Evolutionary conservation across 2,113 vertebrate genomes (phyloP).

Genomic region (Nematolebias whitei): DNA sequence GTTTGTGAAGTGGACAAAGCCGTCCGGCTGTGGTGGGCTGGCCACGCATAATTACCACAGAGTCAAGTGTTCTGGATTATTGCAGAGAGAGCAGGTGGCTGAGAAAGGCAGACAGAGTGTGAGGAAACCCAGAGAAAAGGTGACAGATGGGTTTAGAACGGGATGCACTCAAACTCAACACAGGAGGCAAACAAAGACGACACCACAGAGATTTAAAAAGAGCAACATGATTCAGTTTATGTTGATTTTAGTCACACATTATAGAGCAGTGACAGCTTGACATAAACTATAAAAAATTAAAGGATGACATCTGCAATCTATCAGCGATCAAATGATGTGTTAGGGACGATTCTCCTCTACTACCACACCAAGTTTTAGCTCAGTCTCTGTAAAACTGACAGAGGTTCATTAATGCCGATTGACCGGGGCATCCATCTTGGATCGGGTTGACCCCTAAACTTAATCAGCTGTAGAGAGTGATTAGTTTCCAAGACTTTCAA

Average conservation of each 20-base stretch:
- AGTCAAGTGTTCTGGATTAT: constrained; percentile 45
- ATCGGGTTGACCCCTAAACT: no score
- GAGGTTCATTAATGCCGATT: no score
- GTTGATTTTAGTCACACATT: constrained; percentile 1
- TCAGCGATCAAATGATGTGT: no score
- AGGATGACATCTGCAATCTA: no score
- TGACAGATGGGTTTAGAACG: constrained; percentile 54
- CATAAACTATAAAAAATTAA: constrained; percentile 15
- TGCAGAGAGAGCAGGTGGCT: constrained; percentile 60
- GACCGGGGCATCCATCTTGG: no score
- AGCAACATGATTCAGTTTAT: not conserved
- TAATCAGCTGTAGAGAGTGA: no score
- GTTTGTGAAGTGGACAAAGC: constrained; percentile 48
- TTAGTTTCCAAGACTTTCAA: no score
- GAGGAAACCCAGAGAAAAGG: constrained; percentile 31
- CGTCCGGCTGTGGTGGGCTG: constrained; percentile 43
- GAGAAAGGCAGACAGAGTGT: constrained; percentile 22
- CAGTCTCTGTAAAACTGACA: no score
- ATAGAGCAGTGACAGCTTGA: not conserved
- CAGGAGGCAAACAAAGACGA: not conserved
- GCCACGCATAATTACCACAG: constrained; percentile 43
- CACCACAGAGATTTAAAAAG: not conserved
- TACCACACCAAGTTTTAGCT: no score
- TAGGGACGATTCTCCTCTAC: no score
- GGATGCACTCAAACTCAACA: constrained; percentile 3